Evolutionary conservation across 1,140 invertebrate genomes (phyloP), one percentile per base, ranked within the genome.

Genomic region (Drosophila tani): DNA sequence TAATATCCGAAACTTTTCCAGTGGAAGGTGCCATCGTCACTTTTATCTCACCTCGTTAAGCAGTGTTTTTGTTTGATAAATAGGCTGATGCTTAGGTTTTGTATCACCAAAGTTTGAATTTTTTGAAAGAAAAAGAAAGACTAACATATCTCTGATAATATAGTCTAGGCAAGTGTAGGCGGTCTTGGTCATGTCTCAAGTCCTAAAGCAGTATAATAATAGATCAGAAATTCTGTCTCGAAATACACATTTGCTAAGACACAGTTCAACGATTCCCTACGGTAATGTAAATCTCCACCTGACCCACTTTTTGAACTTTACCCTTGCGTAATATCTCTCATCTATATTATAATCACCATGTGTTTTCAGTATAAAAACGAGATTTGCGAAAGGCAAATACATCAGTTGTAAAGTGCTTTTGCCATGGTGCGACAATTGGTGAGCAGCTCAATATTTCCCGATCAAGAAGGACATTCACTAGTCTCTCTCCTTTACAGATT

Each of bases 341-440:
- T 78, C 14, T 60, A 49, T 60, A 82, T 68, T 79, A 38, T 56
- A 79, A 82, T 74, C 27, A 43, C 15, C 21, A 55, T 14, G 27
- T 14, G 24, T 9, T 4, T 38, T 7, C 3, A 35, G 65, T 83
- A 83, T 84, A 84, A 73, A 84, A 77, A 53, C 38, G 17, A 38
- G n/a, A 29, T 35, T 45, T 43, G 1, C n/a, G 3, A 43, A 29
- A 12, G n/a, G 12, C 21, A 27, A 43, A 38, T n/a, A 5, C 46
- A 76, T 57, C 74, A 76, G 60, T 76, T 66, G 45, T 38, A 32
- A 32, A 21, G 19, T 27, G 47, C 14, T 58, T 46, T 43, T 40
- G 69, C 35, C 32, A 64, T 65, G 51, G 64, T 41, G 55, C 51
- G 32, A 53, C 64, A 81, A 62, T 81, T 68, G 69, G 69, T 71